Evolutionary conservation across 1,140 invertebrate genomes (phyloP).

Genomic region (Myzus persicae): DNA sequence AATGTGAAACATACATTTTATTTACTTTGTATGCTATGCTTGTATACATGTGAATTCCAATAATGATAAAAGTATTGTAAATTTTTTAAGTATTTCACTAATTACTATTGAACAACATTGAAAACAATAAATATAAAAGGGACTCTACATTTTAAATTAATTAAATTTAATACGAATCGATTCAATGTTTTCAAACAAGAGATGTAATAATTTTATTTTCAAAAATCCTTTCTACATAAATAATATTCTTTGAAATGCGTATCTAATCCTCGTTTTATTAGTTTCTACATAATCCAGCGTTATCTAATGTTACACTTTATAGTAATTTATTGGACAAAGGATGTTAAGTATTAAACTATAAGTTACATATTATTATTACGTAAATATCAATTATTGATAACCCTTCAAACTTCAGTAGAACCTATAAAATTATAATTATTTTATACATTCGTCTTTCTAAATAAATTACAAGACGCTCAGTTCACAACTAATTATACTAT

Average conservation of each 20-base stretch:
- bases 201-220: not conserved
- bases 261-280: not conserved
- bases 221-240: not conserved
- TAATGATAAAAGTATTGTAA: too few species aligned
- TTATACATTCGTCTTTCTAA: not conserved
- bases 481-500: not conserved
- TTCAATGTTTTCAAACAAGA: too few species aligned
- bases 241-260: not conserved
- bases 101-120: too few species aligned
- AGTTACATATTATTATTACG: not conserved
- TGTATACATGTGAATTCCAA: not conserved
- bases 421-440: not conserved
- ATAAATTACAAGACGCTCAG: not conserved
- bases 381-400: conserved; percentile 6
- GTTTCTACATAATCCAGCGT: not conserved
- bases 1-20: not conserved
- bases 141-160: too few species aligned
- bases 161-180: too few species aligned
- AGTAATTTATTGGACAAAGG: not conserved
- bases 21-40: too few species aligned
- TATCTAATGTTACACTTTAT: not conserved
- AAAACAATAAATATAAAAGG: too few species aligned
- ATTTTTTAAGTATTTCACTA: too few species aligned
- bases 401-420: not conserved
- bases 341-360: not conserved